Evolutionary conservation across 2,113 vertebrate species (phyloP).

Genomic region (Acanthisitta chloris): DNA sequence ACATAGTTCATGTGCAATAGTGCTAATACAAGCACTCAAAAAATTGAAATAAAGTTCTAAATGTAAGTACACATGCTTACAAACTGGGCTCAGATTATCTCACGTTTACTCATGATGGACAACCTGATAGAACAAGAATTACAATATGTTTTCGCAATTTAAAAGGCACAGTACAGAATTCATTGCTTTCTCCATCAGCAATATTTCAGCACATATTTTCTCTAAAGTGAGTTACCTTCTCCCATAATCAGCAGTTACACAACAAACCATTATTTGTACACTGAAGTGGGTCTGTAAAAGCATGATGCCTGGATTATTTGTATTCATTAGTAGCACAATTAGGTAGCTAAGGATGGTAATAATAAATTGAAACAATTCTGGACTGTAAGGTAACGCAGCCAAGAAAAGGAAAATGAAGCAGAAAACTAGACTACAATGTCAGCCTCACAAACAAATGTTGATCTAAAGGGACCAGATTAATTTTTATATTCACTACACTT

Average conservation of each 20-base stretch:
- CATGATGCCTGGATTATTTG: slow-evolving; percentile 39
- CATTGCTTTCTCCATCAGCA: neutral
- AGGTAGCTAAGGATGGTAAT: slow-evolving; percentile 49
- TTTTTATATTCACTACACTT: neutral
- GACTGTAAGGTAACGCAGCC: neutral
- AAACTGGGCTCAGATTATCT: neutral
- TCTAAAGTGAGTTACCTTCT: neutral
- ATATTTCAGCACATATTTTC: neutral
- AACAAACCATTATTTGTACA: slow-evolving; percentile 43
- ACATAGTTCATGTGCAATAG: neutral
- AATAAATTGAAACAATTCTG: slow-evolving; percentile 41
- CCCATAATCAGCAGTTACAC: neutral
- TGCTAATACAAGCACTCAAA: neutral
- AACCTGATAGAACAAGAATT: neutral
- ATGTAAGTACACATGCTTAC: neutral
- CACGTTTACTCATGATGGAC: neutral
- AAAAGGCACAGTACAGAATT: neutral
- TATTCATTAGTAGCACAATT: slow-evolving; percentile 52
- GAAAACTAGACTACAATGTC: neutral
- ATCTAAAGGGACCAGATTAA: rapidly evolving
- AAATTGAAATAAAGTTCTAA: neutral
- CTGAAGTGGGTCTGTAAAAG: slow-evolving; percentile 20
- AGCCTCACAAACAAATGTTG: neutral
- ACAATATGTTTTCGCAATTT: neutral
- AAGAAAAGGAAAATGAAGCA: slow-evolving; percentile 46